These are phyloP conservation scores for Capitulum mitella DNA, from an alignment of 2,888 invertebrate species.

Conservation along the genomic window DNA sequence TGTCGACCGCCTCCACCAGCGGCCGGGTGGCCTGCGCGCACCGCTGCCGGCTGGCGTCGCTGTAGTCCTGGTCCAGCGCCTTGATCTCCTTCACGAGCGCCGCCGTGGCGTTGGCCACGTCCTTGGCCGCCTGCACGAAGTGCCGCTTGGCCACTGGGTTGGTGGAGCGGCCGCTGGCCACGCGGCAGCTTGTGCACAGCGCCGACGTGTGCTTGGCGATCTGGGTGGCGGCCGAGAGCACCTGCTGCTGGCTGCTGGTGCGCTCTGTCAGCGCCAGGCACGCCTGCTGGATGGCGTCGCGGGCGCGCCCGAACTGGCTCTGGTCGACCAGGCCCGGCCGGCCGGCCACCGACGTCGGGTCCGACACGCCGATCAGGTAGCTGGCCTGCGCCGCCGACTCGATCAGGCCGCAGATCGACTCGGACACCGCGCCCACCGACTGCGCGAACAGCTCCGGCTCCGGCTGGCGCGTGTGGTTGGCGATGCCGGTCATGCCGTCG, in stretches of 20 bases:
- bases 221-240: conserved; percentile 81
- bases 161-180: conserved; percentile 80
- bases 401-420: conserved; percentile 81
- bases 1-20: conserved; percentile 80
- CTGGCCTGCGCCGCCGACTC: conserved; percentile 93
- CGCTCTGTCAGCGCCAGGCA: conserved; percentile 68
- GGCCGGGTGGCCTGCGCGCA: conserved; percentile 74
- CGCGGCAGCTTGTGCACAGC: conserved; percentile 88
- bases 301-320: conserved; percentile 75
- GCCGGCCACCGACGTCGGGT: conserved; percentile 80
- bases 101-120: conserved; percentile 93
- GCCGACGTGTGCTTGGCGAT: conserved; percentile 95
- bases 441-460: conserved; percentile 78
- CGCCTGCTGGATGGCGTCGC: conserved; percentile 81
- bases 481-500: conserved; percentile 91
- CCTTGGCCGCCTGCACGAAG: conserved; percentile 95
- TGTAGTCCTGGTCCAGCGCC: conserved; percentile 69
- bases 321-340: conserved; percentile 82
- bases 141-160: conserved; percentile 90
- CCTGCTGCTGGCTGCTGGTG: conserved; percentile 66
- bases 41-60: conserved; percentile 62
- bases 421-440: conserved; percentile 72
- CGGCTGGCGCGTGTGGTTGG: conserved; percentile 78
- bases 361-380: conserved; percentile 87
- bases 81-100: conserved; percentile 91